Evolutionary conservation across 1,140 invertebrate genomes (phyloP), one percentile per base, ranked within the genome.

Genomic region (Drosophila carrolli): DNA sequence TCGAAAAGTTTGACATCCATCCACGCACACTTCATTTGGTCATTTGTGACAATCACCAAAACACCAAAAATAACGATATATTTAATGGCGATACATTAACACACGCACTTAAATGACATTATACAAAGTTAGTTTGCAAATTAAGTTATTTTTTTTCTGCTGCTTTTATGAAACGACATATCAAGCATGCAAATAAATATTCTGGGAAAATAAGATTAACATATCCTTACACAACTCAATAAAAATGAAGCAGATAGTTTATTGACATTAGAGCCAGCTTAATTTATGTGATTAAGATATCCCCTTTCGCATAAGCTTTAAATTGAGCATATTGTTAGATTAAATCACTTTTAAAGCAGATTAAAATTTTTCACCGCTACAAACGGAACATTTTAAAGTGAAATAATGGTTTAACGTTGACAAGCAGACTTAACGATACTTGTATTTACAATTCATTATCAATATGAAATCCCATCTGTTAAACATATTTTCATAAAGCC

Each of bases 41-140:
- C 32, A 37, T 53, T 53, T 37, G 50, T 16, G 50, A 53, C 37
- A 53, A 40, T 40, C 59, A 14, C 32, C 16, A 38, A 50, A 67
- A 48, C 51, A 47, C 14, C 23, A 23, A 23, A 65, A 53, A 66
- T 37, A 43, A 63, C 38, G 27, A 67, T 63, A 32, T 63, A 51
- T 29, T 50, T 68, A 65, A 68, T 68, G 59, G 65, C 10, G 11
- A 29, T 13, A 50, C 44, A 63, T 60, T 60, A 60, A 7, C 29
- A 16, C 41, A 67, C 59, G 59, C 65, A 51, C 46, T 32, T 16
- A 48, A 38, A 7, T 19, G 56, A 35, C 27, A 48, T 41, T 16
- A 40, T 32, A 40, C n/a, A 37, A 27, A 27, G 37, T 35, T 10
- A 27, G 59, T 27, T 51, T 6, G n/a, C 60, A 43, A 63, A 68